phyloP scores from a whole-genome alignment of 2,797 vertebrate species.

The Oreortyx pictus region DNA sequence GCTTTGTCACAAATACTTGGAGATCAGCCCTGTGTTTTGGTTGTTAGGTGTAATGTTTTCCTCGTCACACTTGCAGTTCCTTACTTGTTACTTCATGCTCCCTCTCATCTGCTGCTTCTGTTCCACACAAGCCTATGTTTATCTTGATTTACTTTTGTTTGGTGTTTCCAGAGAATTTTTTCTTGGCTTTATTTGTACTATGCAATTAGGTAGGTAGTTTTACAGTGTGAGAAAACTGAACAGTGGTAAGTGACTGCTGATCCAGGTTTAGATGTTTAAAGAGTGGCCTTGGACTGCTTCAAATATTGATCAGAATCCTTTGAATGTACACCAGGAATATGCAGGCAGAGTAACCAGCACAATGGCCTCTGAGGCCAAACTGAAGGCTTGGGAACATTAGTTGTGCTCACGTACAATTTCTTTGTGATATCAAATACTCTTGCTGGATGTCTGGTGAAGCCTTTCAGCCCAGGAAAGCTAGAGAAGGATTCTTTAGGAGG shows the following conservation, averaged over 20 bases:
- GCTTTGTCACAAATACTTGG: neutral
- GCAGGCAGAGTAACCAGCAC: accelerated
- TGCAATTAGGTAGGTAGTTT: neutral
- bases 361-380: neutral
- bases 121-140: neutral
- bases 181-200: neutral
- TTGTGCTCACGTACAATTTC: neutral
- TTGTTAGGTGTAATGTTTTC: too few species aligned
- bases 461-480: too few species aligned
- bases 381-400: neutral
- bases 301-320: neutral
- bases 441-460: too few species aligned
- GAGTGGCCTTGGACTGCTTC: neutral
- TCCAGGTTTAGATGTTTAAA: neutral
- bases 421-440: too few species aligned
- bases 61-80: neutral
- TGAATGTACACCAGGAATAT: neutral
- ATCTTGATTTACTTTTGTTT: neutral
- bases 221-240: neutral
- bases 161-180: neutral
- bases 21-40: neutral
- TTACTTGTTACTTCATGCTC: neutral
- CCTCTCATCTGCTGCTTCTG: neutral
- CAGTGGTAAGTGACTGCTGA: neutral
- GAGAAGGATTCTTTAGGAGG: too few species aligned